Base-by-base conservation (phyloP, 2,113 vertebrate species). In the Zosterops borbonicus region DNA sequence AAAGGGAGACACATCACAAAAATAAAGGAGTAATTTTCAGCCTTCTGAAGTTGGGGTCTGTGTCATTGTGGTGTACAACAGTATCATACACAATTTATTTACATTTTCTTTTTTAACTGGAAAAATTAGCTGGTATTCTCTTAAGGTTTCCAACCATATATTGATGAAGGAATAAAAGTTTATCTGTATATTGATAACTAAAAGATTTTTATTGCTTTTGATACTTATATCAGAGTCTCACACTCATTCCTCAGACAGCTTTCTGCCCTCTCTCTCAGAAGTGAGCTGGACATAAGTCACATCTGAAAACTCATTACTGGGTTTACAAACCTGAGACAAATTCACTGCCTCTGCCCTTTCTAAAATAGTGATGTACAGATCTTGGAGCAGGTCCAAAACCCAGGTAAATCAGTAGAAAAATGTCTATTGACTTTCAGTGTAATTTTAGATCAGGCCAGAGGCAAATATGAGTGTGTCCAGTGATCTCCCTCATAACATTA, bases 391-490 rank as follows among this genome's bases (percentile, higher is more conserved):
- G 52, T 69, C 67, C 77, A 89, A 95, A 91, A 17, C 49, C 27
- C 49, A 79, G 67, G 81, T 84, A 69, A 89, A 84, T 92, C 49
- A 65, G 64, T 75, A 62, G 19, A 85, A 91, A 96, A 87, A 78
- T 10, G 3, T 41, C 73, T 87, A 42, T 53, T 95, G 77, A 84
- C 74, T 91, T 84, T 47, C 24, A 76, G 2, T 76, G 78, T 55
- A 53, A 92, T 87, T 95, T 95, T 89, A 76, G 71, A 85, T 87
- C 70, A 85, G 63, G 29, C 23, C 58, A 37, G 44, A 58, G 78
- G 41, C 68, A 95, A 86, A 90, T 71, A 65, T 28, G 16, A 55
- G 7, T 17, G 7, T 73, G 81, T 70, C 49, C 50, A 90, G 63
- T 73, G 67, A 67, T 53, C 15, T 90, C 14, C 31, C 21, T 89